Conservation (phyloP, 2,888 invertebrate genomes). For the Plebejus anna region DNA sequence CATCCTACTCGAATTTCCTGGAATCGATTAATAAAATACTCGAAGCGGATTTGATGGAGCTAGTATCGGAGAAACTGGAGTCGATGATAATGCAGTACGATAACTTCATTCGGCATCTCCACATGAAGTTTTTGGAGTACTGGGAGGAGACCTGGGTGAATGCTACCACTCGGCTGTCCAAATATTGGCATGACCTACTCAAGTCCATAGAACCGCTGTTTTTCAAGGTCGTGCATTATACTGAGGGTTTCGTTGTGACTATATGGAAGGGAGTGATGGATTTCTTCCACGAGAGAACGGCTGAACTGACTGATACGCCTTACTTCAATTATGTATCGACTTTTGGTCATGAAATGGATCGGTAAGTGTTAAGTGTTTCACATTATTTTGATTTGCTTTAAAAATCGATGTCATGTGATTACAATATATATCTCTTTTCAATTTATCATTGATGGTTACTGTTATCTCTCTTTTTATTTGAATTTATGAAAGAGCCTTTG, state of each 20-base stretch:
- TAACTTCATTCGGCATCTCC: slow-evolving; percentile 87
- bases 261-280: slow-evolving; percentile 87
- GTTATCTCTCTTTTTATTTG: no score
- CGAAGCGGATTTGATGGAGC: slow-evolving; percentile 87
- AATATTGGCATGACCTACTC: slow-evolving; percentile 86
- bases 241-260: slow-evolving; percentile 86
- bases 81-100: slow-evolving; percentile 87
- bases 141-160: slow-evolving; percentile 88
- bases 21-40: slow-evolving; percentile 84
- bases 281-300: slow-evolving; percentile 89
- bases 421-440: no score
- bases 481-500: no score
- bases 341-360: slow-evolving; percentile 89
- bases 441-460: no score
- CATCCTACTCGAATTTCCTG: slow-evolving; percentile 84
- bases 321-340: slow-evolving; percentile 90
- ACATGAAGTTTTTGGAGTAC: slow-evolving; percentile 82
- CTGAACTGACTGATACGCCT: slow-evolving; percentile 88
- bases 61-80: slow-evolving; percentile 84
- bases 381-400: no score
- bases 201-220: slow-evolving; percentile 89
- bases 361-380: slow-evolving; percentile 47
- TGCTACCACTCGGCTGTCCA: slow-evolving; percentile 80
- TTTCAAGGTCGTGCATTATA: slow-evolving; percentile 86
- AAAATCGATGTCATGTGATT: no score